Evolutionary conservation across 2,888 invertebrate species (phyloP), one percentile per base, ranked within the genome.

Genomic region (Parnassius smintheus): DNA sequence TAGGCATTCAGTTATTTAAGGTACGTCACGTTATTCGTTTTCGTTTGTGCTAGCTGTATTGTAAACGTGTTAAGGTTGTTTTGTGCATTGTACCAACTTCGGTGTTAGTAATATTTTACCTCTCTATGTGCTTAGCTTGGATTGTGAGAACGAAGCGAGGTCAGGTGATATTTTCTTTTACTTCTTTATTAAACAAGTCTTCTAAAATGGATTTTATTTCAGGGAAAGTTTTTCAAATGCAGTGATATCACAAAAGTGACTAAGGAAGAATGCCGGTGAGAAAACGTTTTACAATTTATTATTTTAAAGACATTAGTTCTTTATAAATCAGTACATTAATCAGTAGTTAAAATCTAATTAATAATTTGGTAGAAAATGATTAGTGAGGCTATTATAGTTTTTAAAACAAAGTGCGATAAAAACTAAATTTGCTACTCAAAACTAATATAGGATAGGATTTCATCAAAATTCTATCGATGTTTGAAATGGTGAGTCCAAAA

Each of bases 1-100:
- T 99, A 91, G 99, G 99, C 91, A 98, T 99, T 84, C 99, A 99
- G 93, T 95, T 99, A 78, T 99, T 99, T 93, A 99, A 99, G 96
- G 97, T 97, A 95, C 86, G 83, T 72, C 55, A 95, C 85, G 83
- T 72, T 56, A 10, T 46, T 46, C 68, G 55, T 61, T 45, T 59
- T 66, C 48, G 56, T 65, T 45, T 58, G 13, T 61, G 59, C 46
- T 4, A 35, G 42, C 57, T 53, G 61, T 48, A 49, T 25, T 65
- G 46, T 65, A 50, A 48, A 46, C 3, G 42, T 22, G n/a, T n/a
- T 50, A 50, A n/a, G 50, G 58, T 55, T 55, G 57, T 44, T 51
- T 60, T 53, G n/a, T 56, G 65, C 65, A 45, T 22, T 67, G 49
- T 64, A 10, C 49, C 64, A 65, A 66, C 55, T 57, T 13, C 57